Base-by-base conservation (phyloP, 2,888 invertebrate genomes). In the Pachycephus smyrnensis region DNA sequence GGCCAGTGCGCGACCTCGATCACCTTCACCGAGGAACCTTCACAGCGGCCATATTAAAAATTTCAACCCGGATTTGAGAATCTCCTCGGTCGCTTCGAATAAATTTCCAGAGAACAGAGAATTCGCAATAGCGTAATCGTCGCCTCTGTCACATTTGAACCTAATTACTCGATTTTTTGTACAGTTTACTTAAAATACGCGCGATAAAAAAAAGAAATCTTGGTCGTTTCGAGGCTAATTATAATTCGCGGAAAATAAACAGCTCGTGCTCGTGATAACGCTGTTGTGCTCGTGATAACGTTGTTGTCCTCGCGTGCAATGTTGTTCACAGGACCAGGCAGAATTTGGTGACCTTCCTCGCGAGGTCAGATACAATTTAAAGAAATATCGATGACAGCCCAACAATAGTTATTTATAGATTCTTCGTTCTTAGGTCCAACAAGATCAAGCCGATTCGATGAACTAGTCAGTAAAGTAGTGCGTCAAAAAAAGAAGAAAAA, bases 21-120 rank as follows among this genome's bases (percentile, higher is more conserved):
- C 88, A 88, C 89, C 89, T 90, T 90, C 89, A 86, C 88, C 84
- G 85, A 85, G 85, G 82, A 86, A 87, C 86, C 86, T 85, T 85
- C 82, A 80, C 23, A 23, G 55, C 55, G 55, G 55, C 55, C 55
- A 23, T 55, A 23, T 55, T 55, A 23, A 55, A 40, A 55, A 23
- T 55, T 55, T 55, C 55, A 55, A 55, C 23, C 55, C 55, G 55
- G 55, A 55, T 55, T 55, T 55, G 55, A 55, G 55, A 55, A 55
- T 23, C 55, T 55, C 23, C 55, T 23, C 23, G 55, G 23, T 23
- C 23, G 23, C 55, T 0, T 55, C 15, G 55, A 55, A 55, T 23
- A 23, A 9, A 55, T 55, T 23, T 9, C 9, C 1, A 9, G 55
- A 9, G 23, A 55, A 23, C 9, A 9, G 9, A 9, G 3, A 23